A percentile compares a stretch with the other conserved stretches of the same genome.
Conservation (phyloP, 2,888 invertebrate genomes). For the Eulithis testata region DNA sequence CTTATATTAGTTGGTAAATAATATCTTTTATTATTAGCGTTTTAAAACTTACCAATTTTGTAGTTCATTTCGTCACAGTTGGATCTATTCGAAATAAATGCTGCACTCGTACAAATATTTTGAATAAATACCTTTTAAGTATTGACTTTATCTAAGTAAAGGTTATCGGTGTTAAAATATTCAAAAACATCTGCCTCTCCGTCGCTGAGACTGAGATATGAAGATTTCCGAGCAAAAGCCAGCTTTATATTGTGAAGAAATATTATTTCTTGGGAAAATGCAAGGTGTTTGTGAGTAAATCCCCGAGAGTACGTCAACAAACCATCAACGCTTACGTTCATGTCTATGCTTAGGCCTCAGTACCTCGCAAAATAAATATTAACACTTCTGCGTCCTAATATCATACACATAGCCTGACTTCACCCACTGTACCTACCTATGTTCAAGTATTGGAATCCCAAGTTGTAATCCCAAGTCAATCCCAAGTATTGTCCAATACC, state of each 20-base stretch:
- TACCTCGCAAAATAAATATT: conserved; percentile 1
- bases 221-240: conserved; percentile 1
- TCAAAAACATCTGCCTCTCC: neutral
- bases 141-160: conserved; percentile 12
- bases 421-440: too few species aligned
- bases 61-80: conserved; percentile 29
- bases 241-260: conserved; percentile 13
- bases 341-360: conserved; percentile 2
- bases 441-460: too few species aligned
- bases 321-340: conserved; percentile 14
- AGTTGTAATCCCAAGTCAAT: too few species aligned
- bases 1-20: neutral
- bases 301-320: conserved; percentile 36
- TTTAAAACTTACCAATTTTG: conserved; percentile 34
- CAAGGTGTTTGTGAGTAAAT: conserved; percentile 34
- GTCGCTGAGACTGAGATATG: conserved; percentile 18
- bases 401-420: neutral
- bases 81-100: conserved; percentile 8
- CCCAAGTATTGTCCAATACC: too few species aligned
- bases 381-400: neutral
- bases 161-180: conserved; percentile 20
- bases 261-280: conserved; percentile 23
- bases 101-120: conserved; percentile 12
- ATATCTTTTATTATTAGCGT: neutral
- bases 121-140: neutral